Conservation (phyloP, 2,888 invertebrate species). For the Eurytoma adleriae region DNA sequence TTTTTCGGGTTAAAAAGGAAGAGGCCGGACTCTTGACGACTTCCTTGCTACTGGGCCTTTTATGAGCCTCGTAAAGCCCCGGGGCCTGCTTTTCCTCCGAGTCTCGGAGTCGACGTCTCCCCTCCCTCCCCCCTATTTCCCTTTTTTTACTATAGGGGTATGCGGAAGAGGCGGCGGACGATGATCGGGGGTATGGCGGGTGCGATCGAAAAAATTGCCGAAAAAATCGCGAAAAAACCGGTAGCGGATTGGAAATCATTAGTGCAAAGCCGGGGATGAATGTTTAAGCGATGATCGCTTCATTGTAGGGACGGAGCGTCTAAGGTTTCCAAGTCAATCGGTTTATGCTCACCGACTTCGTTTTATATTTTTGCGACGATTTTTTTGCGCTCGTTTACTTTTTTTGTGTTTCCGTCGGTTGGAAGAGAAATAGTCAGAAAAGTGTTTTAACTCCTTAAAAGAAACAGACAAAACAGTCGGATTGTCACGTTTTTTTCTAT, state of each 20-base stretch:
- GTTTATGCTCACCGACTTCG: constrained; percentile 1
- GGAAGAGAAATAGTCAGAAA: background rate
- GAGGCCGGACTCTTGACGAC: constrained; percentile 26
- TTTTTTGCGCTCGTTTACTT: background rate
- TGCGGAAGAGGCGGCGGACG: background rate
- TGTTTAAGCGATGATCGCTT: background rate
- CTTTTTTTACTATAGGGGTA: constrained; percentile 2
- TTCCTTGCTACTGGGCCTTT: constrained; percentile 16
- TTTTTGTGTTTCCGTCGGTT: background rate
- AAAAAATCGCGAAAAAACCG: constrained; percentile 42
- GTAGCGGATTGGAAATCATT: background rate
- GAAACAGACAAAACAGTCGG: background rate
- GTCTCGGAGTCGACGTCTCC: background rate
- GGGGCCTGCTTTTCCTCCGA: constrained; percentile 9
- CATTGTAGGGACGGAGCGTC: background rate
- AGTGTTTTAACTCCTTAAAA: background rate
- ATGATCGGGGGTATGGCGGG: constrained; percentile 12
- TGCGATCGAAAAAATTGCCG: constrained; percentile 29
- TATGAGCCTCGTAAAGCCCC: constrained; percentile 30
- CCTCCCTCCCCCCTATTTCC: too few relatives aligned
- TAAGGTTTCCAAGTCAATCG: background rate
- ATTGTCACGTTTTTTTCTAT: constrained; percentile 6
- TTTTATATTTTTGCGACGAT: constrained; percentile 19
- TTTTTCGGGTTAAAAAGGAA: constrained; percentile 40
- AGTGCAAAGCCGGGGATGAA: background rate